Percentiles rank a stretch among this genome's conserved stretches.
Evolutionary conservation across 2,797 vertebrate genomes (phyloP).

Genomic region (Tiaroga cobitis): DNA sequence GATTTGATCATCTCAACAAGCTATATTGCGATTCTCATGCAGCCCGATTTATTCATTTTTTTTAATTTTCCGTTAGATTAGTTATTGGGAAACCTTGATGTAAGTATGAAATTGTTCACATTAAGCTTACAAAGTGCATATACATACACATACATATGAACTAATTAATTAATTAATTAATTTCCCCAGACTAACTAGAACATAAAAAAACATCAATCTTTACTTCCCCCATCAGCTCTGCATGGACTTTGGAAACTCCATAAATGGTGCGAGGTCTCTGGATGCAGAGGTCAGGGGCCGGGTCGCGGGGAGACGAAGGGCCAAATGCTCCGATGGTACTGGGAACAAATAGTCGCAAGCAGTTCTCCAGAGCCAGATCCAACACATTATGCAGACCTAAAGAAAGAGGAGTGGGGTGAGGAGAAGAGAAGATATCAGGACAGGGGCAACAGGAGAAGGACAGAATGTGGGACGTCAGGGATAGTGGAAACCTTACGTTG

Average conservation of each 20-base stretch:
- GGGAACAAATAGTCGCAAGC: conserved; percentile 81
- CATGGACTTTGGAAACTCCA: conserved; percentile 83
- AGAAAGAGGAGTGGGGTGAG: conserved; percentile 18
- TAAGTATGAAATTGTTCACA: not conserved
- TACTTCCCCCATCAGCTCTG: conserved; percentile 85
- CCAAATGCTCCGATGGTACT: conserved; percentile 86
- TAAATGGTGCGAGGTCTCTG: conserved; percentile 84
- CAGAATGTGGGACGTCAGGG: conserved; percentile 18
- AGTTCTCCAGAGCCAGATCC: conserved; percentile 81
- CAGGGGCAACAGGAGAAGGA: conserved; percentile 16
- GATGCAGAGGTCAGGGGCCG: conserved; percentile 81
- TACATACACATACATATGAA: not conserved
- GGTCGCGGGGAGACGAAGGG: conserved; percentile 82
- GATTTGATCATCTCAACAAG: not conserved
- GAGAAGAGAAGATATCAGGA: conserved; percentile 6
- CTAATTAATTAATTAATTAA: not conserved
- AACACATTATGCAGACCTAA: conserved; percentile 82
- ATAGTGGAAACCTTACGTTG: conserved; percentile 14
- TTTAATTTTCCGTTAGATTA: not conserved
- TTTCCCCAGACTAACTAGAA: not conserved
- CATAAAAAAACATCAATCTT: conserved; percentile 35
- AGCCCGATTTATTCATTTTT: not conserved
- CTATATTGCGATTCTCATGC: not conserved
- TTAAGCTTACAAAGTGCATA: not conserved
- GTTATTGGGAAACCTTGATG: not conserved